Evolutionary conservation across 2,888 invertebrate species (phyloP).

Genomic region (Nomada goodeniana): DNA sequence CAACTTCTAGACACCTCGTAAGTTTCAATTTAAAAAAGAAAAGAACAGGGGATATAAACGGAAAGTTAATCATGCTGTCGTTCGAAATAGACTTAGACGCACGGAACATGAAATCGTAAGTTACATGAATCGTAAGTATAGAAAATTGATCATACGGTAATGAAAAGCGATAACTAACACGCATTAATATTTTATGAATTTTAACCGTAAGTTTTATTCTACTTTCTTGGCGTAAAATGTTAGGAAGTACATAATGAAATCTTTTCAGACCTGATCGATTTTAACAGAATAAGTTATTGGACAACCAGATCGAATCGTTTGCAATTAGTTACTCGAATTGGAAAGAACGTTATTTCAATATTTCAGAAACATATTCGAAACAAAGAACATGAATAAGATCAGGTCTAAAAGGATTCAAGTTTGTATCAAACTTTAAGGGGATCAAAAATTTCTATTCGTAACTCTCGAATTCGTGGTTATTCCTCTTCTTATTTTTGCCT

Average conservation of each 20-base stretch:
- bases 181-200: conserved; percentile 29
- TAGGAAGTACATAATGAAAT: conserved; percentile 11
- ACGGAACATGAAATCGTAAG: conserved; percentile 33
- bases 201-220: conserved; percentile 21
- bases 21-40: background rate
- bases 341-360: background rate
- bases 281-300: conserved; percentile 2
- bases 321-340: background rate
- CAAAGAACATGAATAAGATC: background rate
- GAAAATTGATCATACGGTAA: conserved; percentile 1
- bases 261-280: conserved; percentile 19
- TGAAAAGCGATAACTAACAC: conserved; percentile 7
- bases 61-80: background rate
- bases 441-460: conserved; percentile 33
- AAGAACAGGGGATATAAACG: background rate
- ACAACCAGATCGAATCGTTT: background rate
- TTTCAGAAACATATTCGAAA: background rate
- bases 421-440: conserved; percentile 28
- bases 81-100: conserved; percentile 33
- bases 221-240: conserved; percentile 8
- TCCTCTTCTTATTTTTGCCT: background rate
- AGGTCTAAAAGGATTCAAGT: conserved; percentile 35
- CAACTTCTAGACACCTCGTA: background rate
- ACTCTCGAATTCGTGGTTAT: background rate
- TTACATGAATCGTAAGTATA: conserved; percentile 9